Evolutionary conservation across 2,113 vertebrate genomes (phyloP).

Genomic region (Ageneiosus marmoratus): DNA sequence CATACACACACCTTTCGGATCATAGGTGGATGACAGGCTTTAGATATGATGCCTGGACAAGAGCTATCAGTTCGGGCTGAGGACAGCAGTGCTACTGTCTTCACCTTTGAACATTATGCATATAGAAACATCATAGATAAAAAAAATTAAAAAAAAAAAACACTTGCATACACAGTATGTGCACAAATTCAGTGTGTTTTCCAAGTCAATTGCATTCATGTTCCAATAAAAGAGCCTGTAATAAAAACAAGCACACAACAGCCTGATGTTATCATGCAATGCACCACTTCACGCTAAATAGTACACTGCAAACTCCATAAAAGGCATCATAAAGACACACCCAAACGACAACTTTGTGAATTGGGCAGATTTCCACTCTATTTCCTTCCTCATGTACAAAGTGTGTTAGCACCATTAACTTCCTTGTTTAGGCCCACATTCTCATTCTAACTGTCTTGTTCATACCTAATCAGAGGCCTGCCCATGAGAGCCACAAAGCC

Average conservation of each 20-base stretch:
- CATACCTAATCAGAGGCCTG: background rate
- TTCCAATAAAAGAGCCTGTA: background rate
- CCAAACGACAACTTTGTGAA: background rate
- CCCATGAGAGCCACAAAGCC: background rate
- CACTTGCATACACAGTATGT: background rate
- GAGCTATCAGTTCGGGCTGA: slow-evolving; percentile 24
- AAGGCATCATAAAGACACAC: background rate
- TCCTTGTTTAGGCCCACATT: slow-evolving; percentile 19
- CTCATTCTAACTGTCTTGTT: background rate
- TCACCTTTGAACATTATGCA: slow-evolving; percentile 51
- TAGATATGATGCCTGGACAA: slow-evolving; percentile 26
- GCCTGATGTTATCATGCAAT: background rate
- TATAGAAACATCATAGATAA: slow-evolving; percentile 3
- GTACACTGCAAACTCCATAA: background rate
- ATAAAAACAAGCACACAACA: slow-evolving; percentile 4
- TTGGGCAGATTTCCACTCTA: slow-evolving; percentile 27
- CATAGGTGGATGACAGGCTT: slow-evolving; percentile 39
- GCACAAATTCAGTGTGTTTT: background rate
- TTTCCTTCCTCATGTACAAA: slow-evolving; percentile 29
- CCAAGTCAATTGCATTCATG: background rate
- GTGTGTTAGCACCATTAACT: slow-evolving; percentile 33
- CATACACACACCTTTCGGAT: slow-evolving; percentile 41
- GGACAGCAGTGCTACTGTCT: slow-evolving; percentile 29
- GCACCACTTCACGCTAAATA: background rate
- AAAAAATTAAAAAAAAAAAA: background rate